Evolutionary conservation across 2,888 invertebrate species (phyloP), one percentile per base, ranked within the genome.

Genomic region (Yponomeuta sedellus): DNA sequence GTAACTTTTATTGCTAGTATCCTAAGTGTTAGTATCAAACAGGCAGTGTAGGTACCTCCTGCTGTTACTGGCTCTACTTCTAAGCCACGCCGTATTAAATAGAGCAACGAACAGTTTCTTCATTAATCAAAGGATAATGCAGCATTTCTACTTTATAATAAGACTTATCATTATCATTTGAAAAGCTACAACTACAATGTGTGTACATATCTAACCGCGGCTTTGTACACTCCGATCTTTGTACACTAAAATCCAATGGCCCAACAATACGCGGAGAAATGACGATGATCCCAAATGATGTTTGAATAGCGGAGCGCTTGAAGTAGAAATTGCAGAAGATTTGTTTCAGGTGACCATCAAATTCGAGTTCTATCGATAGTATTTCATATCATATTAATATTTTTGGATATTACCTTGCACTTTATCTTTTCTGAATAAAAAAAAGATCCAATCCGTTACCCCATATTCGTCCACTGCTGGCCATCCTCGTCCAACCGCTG

Each of bases 221-320:
- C 44, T 52, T 52, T 52, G 44, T 52, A 52, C 16, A 52, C 16
- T 16, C n/a, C n/a, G n/a, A n/a, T n/a, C 44, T 52, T 52, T 52
- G 44, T 52, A 52, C 16, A 52, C 16, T 16, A 52, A 52, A 52
- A 52, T 16, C 44, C 44, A 16, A 52, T 52, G 44, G 44, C 16
- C 44, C 44, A 52, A 52, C 44, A 52, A 52, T 52, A 52, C 44
- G 44, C 44, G 44, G 44, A 12, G 44, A 52, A 16, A 61, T 34
- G 22, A 34, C 25, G 61, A 61, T 61, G 28, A 61, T n/a, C n/a
- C 34, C 10, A 61, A 61, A 61, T 61, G 28, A 61, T 61, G 34
- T 61, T 61, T 61, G 34, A 61, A 61, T 28, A 61, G 61, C 28
- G 34, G 28, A 34, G 16, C 34, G 58, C 44, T 52, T 52, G 44